Percentiles rank a stretch among this genome's conserved stretches.
phyloP scores from a whole-genome alignment of 2,888 invertebrate genomes.

The Aphodius granarius region DNA sequence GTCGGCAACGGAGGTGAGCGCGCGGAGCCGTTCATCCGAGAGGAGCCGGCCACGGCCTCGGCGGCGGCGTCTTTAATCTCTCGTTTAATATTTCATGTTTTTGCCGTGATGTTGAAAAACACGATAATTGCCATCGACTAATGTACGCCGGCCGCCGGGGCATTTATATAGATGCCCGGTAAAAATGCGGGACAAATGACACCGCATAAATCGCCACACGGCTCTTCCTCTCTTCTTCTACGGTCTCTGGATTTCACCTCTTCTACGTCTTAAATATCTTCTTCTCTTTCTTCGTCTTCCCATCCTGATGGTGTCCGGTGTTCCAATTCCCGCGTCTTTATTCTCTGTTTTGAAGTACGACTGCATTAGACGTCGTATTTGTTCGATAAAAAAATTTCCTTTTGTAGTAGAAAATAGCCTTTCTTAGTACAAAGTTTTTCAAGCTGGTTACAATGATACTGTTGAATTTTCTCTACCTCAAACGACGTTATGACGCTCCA shows the following conservation, averaged over 20 bases:
- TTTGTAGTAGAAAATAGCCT: too few species aligned
- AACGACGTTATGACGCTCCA: too few species aligned
- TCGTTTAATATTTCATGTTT: slow-evolving; percentile 51
- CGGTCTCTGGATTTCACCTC: background rate
- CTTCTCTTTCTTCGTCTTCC: too few species aligned
- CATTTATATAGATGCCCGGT: slow-evolving; percentile 40
- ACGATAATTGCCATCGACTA: slow-evolving; percentile 49
- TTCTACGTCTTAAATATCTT: background rate
- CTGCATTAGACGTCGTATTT: too few species aligned
- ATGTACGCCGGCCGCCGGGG: slow-evolving; percentile 41
- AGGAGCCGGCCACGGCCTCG: background rate
- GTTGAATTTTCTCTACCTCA: too few species aligned
- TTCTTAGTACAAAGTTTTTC: too few species aligned
- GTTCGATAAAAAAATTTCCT: too few species aligned
- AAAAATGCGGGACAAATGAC: slow-evolving; percentile 36
- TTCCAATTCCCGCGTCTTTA: background rate
- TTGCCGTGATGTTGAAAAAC: slow-evolving; percentile 47
- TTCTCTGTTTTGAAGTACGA: too few species aligned
- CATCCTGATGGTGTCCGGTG: background rate
- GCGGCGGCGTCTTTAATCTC: slow-evolving; percentile 49
- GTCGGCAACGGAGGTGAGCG: background rate
- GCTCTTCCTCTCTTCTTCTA: background rate
- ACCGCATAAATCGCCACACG: slow-evolving; percentile 28
- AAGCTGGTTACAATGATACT: too few species aligned
- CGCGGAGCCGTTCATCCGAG: background rate